Conservation (phyloP, 2,888 invertebrate genomes). For the Rhamnusium bicolor region DNA sequence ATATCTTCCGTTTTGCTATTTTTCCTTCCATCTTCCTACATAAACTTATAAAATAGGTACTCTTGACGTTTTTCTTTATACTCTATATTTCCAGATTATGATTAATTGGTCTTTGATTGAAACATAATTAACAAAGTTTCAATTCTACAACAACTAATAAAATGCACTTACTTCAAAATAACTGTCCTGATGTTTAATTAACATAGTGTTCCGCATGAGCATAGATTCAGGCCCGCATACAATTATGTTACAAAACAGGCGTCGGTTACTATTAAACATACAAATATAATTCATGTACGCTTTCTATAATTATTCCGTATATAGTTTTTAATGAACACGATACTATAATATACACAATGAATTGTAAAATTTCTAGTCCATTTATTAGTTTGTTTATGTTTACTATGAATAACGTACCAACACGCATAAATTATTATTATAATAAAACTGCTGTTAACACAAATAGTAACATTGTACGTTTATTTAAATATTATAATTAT, state of each 20-base stretch:
- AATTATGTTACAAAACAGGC: neutral
- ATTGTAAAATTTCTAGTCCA: neutral
- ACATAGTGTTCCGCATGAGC: neutral
- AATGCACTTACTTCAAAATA: neutral
- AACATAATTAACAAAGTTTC: neutral
- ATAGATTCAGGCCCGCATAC: neutral
- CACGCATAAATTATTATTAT: too few species aligned
- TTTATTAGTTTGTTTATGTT: too few species aligned
- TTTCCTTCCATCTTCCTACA: too few species aligned
- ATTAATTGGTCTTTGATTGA: neutral
- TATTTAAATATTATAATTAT: too few species aligned
- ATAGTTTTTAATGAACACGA: neutral
- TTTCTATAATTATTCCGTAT: neutral
- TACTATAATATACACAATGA: neutral
- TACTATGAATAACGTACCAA: too few species aligned
- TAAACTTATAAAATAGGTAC: too few species aligned
- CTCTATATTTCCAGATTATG: neutral
- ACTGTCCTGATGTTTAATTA: neutral
- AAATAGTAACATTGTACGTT: too few species aligned
- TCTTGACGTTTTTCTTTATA: too few species aligned
- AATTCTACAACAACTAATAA: neutral
- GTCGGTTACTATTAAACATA: neutral
- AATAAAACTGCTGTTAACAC: too few species aligned
- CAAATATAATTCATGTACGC: neutral
- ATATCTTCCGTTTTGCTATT: neutral